These are phyloP conservation scores for Peromyscus eremicus DNA, from an alignment of 2,797 vertebrate genomes.

Conservation along the genomic window DNA sequence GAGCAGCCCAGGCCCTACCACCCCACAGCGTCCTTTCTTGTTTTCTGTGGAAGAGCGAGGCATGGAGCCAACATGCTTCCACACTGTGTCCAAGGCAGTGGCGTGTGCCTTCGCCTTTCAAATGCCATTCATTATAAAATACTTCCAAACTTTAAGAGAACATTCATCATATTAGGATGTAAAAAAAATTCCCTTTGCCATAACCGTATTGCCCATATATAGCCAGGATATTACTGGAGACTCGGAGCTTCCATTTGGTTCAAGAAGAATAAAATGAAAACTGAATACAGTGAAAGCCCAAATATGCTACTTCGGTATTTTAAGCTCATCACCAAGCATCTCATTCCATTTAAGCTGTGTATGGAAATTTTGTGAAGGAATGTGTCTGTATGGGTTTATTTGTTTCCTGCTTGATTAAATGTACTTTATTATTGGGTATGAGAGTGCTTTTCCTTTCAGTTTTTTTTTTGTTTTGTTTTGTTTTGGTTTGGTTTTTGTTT, in stretches of 20 bases:
- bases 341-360: neutral
- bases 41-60: constrained; percentile 75
- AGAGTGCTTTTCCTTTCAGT: neutral
- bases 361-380: neutral
- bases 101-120: constrained; percentile 63
- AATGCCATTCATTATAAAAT: constrained; percentile 49
- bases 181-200: constrained; percentile 35
- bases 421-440: constrained; percentile 3
- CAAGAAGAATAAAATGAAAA: constrained; percentile 23
- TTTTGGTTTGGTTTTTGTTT: neutral
- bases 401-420: constrained; percentile 39
- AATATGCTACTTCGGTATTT: neutral
- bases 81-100: constrained; percentile 57
- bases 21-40: constrained; percentile 67
- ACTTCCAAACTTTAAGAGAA: neutral
- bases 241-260: neutral
- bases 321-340: neutral
- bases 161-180: neutral
- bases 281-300: neutral
- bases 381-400: neutral
- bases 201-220: neutral
- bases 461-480: too few species aligned
- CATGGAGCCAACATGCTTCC: constrained; percentile 68
- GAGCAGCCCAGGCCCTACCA: constrained; percentile 52
- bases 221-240: neutral